Evolutionary conservation across 2,888 invertebrate species (phyloP).

Genomic region (Pedicia rivosa): DNA sequence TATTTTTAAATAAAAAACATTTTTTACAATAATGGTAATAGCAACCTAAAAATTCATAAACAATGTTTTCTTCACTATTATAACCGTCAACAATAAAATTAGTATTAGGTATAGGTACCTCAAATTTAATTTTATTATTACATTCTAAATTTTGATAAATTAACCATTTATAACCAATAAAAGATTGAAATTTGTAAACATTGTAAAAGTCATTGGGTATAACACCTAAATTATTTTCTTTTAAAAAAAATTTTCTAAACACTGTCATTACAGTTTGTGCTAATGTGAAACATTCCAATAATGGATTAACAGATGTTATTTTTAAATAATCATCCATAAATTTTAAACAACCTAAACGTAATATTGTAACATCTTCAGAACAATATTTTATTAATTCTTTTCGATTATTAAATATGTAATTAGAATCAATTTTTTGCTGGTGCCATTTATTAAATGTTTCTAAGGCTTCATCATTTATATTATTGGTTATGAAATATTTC

Average conservation of each 20-base stretch:
- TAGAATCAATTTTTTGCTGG: background rate
- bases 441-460: too few relatives aligned
- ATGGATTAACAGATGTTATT: too few relatives aligned
- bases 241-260: background rate
- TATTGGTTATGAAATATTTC: too few relatives aligned
- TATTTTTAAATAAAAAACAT: background rate
- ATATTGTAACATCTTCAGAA: background rate
- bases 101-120: background rate
- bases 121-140: background rate
- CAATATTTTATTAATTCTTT: background rate
- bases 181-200: background rate
- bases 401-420: background rate
- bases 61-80: background rate
- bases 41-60: slow-evolving; percentile 1
- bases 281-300: background rate
- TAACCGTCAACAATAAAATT: background rate
- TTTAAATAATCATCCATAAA: too few relatives aligned
- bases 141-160: background rate
- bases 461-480: too few relatives aligned
- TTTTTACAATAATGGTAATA: background rate
- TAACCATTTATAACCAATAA: background rate
- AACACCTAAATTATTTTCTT: background rate
- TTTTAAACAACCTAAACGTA: too few relatives aligned
- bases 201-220: background rate
- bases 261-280: background rate